A percentile compares a stretch with the other conserved stretches of the same genome.
These are phyloP conservation scores for Acanthosepion esculentum DNA, from an alignment of 2,888 invertebrate species.

Conservation along the genomic window DNA sequence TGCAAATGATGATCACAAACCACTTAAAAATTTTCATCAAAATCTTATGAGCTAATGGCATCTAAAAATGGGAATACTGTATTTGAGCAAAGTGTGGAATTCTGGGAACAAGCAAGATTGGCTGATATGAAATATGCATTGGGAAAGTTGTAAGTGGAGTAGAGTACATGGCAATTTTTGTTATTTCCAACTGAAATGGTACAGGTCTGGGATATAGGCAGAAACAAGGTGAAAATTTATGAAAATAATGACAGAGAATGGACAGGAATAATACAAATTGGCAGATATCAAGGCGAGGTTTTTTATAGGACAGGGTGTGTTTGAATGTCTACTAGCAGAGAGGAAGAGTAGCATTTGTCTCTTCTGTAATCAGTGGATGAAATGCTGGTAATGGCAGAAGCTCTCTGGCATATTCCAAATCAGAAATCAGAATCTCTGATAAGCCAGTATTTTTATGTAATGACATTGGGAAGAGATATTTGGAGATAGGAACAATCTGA, in stretches of 20 bases:
- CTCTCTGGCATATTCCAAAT: neutral
- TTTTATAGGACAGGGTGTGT: neutral
- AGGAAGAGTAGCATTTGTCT: neutral
- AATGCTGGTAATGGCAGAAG: neutral
- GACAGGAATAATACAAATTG: neutral
- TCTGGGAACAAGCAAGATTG: neutral
- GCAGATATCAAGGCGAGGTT: neutral
- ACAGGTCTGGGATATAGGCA: neutral
- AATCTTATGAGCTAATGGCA: neutral
- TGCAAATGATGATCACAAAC: neutral
- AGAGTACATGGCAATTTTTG: neutral
- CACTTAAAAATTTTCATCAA: neutral
- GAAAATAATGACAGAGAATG: slow-evolving; percentile 33
- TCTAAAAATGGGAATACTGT: neutral
- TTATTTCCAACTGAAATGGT: neutral
- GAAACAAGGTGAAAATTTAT: neutral
- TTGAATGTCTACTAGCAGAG: neutral
- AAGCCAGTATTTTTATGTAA: slow-evolving; percentile 7
- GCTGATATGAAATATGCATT: neutral
- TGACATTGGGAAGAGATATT: neutral
- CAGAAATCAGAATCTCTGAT: neutral
- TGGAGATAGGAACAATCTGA: neutral
- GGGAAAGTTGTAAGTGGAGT: neutral
- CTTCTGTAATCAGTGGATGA: neutral
- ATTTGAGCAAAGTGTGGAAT: neutral